Evolutionary conservation across 1,140 invertebrate genomes (phyloP).

Genomic region (Ganaspis sp.): DNA sequence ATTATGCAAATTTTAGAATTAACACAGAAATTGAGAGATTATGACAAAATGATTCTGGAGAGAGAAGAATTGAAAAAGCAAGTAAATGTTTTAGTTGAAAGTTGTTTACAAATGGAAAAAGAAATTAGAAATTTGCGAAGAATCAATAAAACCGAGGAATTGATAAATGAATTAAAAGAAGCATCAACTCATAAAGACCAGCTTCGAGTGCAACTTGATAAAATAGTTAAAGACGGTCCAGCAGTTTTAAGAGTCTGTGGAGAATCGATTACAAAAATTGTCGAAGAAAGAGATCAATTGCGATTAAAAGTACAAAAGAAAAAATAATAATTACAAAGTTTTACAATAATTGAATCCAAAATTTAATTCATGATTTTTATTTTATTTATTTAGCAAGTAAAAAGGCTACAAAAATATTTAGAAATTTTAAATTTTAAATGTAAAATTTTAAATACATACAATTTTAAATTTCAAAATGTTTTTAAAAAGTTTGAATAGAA

Average conservation of each 20-base stretch:
- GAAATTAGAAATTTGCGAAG: constrained; percentile 19
- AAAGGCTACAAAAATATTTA: too few relatives aligned
- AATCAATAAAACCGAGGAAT: constrained; percentile 32
- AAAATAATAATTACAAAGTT: too few relatives aligned
- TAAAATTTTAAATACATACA: neutral
- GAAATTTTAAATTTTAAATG: too few relatives aligned
- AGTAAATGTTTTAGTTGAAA: constrained; percentile 18
- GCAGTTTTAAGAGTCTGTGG: neutral
- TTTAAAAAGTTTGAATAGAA: neutral
- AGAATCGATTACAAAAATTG: constrained; percentile 22
- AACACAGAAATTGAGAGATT: constrained; percentile 31
- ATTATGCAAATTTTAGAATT: constrained; percentile 30
- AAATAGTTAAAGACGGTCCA: constrained; percentile 10
- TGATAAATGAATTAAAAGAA: constrained; percentile 25
- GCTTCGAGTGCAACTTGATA: neutral
- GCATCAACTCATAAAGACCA: constrained; percentile 6
- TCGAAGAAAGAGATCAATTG: neutral
- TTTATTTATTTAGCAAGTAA: too few relatives aligned
- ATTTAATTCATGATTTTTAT: neutral
- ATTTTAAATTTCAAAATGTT: neutral
- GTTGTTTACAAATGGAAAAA: constrained; percentile 35
- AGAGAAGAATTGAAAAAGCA: constrained; percentile 31
- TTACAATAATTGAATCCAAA: neutral
- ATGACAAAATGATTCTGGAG: constrained; percentile 17
- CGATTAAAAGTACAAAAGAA: neutral